These are phyloP conservation scores for Nephrotoma flavescens DNA, from an alignment of 2,888 invertebrate species.

Conservation along the genomic window DNA sequence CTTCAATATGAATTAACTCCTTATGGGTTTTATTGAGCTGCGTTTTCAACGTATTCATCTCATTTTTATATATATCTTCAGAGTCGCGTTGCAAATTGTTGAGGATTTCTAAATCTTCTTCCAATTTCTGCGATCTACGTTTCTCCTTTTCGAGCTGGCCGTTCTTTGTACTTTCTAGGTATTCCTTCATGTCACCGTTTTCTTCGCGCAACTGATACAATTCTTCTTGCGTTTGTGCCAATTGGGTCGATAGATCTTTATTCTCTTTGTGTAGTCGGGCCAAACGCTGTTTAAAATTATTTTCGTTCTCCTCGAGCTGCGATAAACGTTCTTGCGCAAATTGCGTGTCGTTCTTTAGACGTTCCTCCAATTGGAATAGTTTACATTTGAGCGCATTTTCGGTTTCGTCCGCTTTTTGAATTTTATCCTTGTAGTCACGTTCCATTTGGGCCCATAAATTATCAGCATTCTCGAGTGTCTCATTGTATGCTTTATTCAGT, in stretches of 20 bases:
- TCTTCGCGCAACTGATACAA: constrained; percentile 36
- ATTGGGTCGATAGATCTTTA: constrained; percentile 34
- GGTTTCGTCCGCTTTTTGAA: constrained; percentile 35
- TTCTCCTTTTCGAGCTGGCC: constrained; percentile 27
- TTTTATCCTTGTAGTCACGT: constrained; percentile 43
- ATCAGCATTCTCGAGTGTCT: constrained; percentile 55
- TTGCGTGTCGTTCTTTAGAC: constrained; percentile 36
- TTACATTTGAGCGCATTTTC: constrained; percentile 37
- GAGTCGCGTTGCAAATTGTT: constrained; percentile 34
- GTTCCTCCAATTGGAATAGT: constrained; percentile 40
- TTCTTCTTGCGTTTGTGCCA: constrained; percentile 33
- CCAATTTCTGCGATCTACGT: constrained; percentile 29
- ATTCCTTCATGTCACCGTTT: constrained; percentile 35
- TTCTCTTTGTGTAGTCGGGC: constrained; percentile 41
- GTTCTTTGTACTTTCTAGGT: constrained; percentile 29
- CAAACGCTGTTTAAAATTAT: constrained; percentile 36
- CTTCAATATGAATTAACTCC: constrained; percentile 46
- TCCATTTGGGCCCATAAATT: constrained; percentile 57
- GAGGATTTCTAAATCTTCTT: constrained; percentile 35
- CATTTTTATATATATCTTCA: constrained; percentile 33
- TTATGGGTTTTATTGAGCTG: constrained; percentile 39
- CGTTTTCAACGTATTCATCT: constrained; percentile 36
- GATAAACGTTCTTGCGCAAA: constrained; percentile 37
- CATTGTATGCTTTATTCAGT: constrained; percentile 49
- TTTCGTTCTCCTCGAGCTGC: constrained; percentile 43